phyloP scores from a whole-genome alignment of 2,113 vertebrate species.

The Mesitornis unicolor region DNA sequence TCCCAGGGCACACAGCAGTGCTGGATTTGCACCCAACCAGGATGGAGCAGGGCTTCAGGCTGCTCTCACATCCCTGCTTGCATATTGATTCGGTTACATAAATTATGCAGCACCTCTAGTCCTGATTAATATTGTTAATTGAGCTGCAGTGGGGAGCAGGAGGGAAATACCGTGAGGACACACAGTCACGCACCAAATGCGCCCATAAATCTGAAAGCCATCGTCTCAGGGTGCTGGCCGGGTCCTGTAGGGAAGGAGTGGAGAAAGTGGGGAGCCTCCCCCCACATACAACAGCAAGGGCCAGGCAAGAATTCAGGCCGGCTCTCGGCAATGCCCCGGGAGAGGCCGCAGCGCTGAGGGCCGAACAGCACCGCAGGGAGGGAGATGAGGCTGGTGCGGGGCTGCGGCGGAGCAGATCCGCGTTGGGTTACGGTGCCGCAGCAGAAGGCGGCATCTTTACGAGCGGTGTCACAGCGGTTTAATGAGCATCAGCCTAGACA shows the following conservation, averaged over 20 bases:
- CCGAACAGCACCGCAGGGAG: not conserved
- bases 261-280: not conserved
- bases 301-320: not conserved
- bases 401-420: not conserved
- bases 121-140: conserved; percentile 32
- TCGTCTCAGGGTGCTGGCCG: not conserved
- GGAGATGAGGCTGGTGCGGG: not conserved
- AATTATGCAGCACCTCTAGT: conserved; percentile 55
- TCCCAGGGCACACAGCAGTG: accelerated
- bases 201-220: not conserved
- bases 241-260: accelerated
- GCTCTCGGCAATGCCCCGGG: not conserved
- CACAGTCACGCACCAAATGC: not conserved
- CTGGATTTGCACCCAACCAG: not conserved
- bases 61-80: not conserved
- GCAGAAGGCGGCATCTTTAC: not conserved
- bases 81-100: conserved; percentile 41
- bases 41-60: not conserved
- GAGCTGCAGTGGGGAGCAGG: not conserved
- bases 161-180: not conserved
- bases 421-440: accelerated
- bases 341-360: not conserved
- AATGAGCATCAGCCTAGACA: not conserved
- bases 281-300: accelerated
- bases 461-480: not conserved